Percentiles rank a stretch among this genome's conserved stretches.
These are phyloP conservation scores for Gadopsis bispinosus DNA, from an alignment of 2,797 vertebrate genomes.

Conservation along the genomic window DNA sequence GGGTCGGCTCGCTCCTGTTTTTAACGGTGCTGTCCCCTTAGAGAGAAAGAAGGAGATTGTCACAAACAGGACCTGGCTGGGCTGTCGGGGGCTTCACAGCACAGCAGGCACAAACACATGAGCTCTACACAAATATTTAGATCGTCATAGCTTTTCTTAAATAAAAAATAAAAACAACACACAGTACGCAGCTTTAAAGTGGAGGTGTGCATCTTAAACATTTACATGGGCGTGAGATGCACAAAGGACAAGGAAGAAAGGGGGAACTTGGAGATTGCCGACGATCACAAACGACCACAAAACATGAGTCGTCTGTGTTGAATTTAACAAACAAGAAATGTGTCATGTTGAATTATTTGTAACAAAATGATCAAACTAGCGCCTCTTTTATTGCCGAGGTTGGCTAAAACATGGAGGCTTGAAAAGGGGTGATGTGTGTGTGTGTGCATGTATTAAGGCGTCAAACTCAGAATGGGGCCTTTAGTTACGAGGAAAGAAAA, in stretches of 20 bases:
- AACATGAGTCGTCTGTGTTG: conserved; percentile 10
- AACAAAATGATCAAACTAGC: conserved; percentile 14
- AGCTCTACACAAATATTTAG: conserved; percentile 60
- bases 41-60: conserved; percentile 86
- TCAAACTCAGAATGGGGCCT: conserved; percentile 84
- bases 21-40: conserved; percentile 90
- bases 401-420: conserved; percentile 16
- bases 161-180: conserved; percentile 22
- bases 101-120: conserved; percentile 75
- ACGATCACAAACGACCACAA: conserved; percentile 32
- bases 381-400: conserved; percentile 4
- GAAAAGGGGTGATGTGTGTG: neutral
- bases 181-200: conserved; percentile 26
- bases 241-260: conserved; percentile 50
- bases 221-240: conserved; percentile 26
- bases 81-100: conserved; percentile 64
- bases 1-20: conserved; percentile 89
- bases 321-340: conserved; percentile 23
- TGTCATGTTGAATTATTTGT: conserved; percentile 8
- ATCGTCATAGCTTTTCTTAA: conserved; percentile 48
- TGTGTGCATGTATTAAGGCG: conserved; percentile 13
- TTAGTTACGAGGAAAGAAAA: conserved; percentile 67
- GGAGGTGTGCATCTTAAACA: conserved; percentile 22
- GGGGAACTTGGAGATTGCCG: conserved; percentile 39
- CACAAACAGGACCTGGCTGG: conserved; percentile 75